Percentiles rank a stretch among this genome's conserved stretches.
Evolutionary conservation across 2,888 invertebrate species (phyloP).

Genomic region (Pristionchus maxplancki): DNA sequence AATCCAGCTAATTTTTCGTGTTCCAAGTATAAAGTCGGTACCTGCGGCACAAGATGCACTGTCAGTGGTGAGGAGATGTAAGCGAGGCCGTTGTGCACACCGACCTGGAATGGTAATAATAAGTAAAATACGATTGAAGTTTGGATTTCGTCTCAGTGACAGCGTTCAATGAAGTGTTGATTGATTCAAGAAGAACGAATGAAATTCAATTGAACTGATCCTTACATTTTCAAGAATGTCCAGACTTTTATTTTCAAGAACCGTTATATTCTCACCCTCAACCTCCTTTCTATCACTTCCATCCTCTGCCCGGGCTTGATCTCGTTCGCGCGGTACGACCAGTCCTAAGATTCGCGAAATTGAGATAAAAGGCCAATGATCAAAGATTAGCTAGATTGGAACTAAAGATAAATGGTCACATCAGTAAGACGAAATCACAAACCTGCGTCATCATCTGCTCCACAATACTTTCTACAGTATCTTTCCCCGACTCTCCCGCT

Average conservation of each 20-base stretch:
- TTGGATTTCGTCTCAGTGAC: no score
- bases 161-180: neutral
- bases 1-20: neutral
- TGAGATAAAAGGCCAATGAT: neutral
- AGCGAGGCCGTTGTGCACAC: slow-evolving; percentile 80
- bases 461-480: neutral
- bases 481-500: neutral
- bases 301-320: neutral
- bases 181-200: neutral
- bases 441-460: slow-evolving; percentile 40
- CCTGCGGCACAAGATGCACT: slow-evolving; percentile 67
- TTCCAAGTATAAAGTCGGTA: neutral
- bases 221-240: no score
- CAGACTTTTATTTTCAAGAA: no score
- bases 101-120: slow-evolving; percentile 79
- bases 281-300: slow-evolving; percentile 39
- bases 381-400: neutral
- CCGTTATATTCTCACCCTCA: slow-evolving; percentile 30
- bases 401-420: neutral
- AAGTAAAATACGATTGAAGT: no score
- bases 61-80: slow-evolving; percentile 79
- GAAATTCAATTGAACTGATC: neutral
- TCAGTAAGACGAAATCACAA: neutral
- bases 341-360: no score
- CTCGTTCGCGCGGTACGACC: slow-evolving; percentile 6